phyloP scores from a whole-genome alignment of 2,113 vertebrate species.

The Tachysurus fulvidraco region DNA sequence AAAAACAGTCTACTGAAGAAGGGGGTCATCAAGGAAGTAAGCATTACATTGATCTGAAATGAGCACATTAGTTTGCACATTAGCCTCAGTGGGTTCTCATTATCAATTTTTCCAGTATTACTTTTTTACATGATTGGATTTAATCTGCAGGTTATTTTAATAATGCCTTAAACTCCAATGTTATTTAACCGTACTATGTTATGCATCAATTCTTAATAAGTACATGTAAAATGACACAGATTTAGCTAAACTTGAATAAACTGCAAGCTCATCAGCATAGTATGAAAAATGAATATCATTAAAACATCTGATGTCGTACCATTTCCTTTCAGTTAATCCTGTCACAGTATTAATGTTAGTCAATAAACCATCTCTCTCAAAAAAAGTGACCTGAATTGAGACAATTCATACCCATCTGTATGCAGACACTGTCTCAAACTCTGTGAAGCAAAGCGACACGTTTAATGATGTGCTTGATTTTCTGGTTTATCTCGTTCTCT shows the following conservation, averaged over 20 bases:
- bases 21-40: slow-evolving; percentile 87
- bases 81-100: background rate
- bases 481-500: background rate
- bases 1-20: slow-evolving; percentile 88
- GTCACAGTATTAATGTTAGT: background rate
- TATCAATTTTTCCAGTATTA: background rate
- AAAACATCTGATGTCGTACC: background rate
- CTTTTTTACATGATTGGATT: background rate
- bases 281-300: background rate
- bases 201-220: background rate
- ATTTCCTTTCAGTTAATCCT: background rate
- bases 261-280: background rate
- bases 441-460: background rate
- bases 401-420: background rate
- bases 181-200: background rate
- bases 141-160: background rate
- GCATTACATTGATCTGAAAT: background rate
- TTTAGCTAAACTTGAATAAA: background rate
- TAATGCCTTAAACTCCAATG: background rate
- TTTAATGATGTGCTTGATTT: background rate
- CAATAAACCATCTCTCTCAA: background rate
- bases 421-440: background rate
- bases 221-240: background rate
- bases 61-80: background rate
- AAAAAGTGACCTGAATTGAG: background rate